Percentiles rank a stretch among this genome's conserved stretches.
phyloP scores from a whole-genome alignment of 1,140 invertebrate species.

The Diachasmimorpha longicaudata region DNA sequence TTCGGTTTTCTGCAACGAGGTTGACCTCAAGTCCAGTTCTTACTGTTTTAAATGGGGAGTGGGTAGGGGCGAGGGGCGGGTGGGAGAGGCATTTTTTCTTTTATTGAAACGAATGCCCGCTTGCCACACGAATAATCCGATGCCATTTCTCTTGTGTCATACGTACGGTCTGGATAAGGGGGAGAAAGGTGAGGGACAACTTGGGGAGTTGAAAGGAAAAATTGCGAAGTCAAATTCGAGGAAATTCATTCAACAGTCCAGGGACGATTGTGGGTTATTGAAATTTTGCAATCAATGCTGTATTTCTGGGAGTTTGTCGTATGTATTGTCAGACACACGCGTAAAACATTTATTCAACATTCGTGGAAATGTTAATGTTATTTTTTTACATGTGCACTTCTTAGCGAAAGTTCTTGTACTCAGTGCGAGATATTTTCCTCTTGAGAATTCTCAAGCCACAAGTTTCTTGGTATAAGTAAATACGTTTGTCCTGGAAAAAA shows the following conservation, averaged over 20 bases:
- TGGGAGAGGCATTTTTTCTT: not conserved
- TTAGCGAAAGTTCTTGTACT: too few species aligned
- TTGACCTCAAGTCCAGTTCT: conserved; percentile 1
- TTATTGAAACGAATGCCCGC: conserved; percentile 20
- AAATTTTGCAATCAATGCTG: not conserved
- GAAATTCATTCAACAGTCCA: not conserved
- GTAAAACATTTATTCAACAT: not conserved
- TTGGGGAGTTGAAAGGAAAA: not conserved
- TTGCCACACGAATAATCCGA: conserved; percentile 16
- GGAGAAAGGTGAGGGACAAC: not conserved
- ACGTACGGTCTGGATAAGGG: conserved; percentile 3
- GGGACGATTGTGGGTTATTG: not conserved
- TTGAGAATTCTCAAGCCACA: too few species aligned
- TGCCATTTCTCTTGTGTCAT: conserved; percentile 24
- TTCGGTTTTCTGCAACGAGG: not conserved
- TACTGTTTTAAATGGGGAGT: conserved; percentile 1
- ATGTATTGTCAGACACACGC: not conserved
- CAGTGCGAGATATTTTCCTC: too few species aligned
- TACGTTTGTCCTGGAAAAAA: too few species aligned
- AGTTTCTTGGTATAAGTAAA: too few species aligned
- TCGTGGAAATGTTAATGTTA: not conserved
- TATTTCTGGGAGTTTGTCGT: not conserved
- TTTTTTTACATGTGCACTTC: too few species aligned
- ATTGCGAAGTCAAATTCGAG: conserved; percentile 2
- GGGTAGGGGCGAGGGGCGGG: not conserved